phyloP scores from a whole-genome alignment of 2,113 vertebrate species.

The Nibea coibor region DNA sequence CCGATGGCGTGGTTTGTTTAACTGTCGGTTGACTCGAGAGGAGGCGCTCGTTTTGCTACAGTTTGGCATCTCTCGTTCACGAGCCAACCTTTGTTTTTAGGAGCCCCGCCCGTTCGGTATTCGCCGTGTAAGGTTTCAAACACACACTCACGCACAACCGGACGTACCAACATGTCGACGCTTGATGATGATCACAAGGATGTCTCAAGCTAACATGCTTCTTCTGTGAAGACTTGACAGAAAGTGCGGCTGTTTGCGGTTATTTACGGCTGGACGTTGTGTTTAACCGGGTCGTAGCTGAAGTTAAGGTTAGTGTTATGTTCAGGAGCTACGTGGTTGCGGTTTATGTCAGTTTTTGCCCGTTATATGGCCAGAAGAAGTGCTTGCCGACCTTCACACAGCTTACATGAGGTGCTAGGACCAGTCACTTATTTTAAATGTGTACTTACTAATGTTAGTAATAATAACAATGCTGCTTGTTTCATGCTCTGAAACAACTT shows the following conservation, averaged over 20 bases:
- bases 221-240: conserved; percentile 17
- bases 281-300: too few species aligned
- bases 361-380: neutral
- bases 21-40: neutral
- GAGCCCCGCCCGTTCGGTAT: conserved; percentile 5
- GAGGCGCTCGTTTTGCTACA: conserved; percentile 23
- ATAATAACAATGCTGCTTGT: neutral
- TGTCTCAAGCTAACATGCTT: conserved; percentile 23
- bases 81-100: too few species aligned
- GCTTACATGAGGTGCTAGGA: neutral
- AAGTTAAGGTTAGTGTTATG: neutral
- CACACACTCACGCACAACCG: neutral
- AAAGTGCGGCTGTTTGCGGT: conserved; percentile 34
- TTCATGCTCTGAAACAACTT: neutral
- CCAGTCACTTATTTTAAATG: neutral
- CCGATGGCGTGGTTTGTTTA: conserved; percentile 47
- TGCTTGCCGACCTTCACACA: conserved; percentile 59
- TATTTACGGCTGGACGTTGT: neutral
- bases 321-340: neutral
- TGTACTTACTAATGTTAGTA: neutral
- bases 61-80: neutral
- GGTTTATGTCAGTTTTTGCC: neutral
- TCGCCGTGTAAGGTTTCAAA: accelerated
- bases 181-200: conserved; percentile 44
- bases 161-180: neutral